Evolutionary conservation across 2,113 vertebrate genomes (phyloP).

Genomic region (Oophaga pumilio): DNA sequence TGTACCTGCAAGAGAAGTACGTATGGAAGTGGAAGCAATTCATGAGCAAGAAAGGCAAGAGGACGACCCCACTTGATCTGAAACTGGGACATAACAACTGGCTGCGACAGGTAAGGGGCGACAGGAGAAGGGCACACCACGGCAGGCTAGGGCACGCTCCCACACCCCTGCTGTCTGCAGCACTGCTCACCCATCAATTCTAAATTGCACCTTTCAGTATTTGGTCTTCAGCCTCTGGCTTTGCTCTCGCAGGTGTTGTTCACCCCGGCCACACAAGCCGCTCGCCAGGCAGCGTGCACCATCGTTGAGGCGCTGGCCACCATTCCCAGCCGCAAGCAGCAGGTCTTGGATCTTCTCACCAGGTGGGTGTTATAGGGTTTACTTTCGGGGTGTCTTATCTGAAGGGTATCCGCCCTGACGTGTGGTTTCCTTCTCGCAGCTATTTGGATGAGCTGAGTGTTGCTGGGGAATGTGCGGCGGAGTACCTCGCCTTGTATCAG

Average conservation of each 20-base stretch:
- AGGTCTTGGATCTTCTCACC: constrained; percentile 95
- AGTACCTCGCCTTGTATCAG: constrained; percentile 95
- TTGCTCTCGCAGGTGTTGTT: constrained; percentile 85
- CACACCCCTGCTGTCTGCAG: too few relatives aligned
- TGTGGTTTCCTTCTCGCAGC: constrained; percentile 65
- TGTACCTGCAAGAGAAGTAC: constrained; percentile 94
- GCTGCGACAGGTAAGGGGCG: constrained; percentile 84
- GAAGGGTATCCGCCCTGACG: neutral
- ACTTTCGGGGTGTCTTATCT: neutral
- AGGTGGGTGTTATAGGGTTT: constrained; percentile 72
- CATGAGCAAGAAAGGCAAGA: constrained; percentile 82
- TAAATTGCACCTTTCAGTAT: neutral
- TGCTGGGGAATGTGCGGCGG: constrained; percentile 93
- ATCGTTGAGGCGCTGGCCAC: constrained; percentile 95
- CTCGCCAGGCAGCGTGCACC: constrained; percentile 93
- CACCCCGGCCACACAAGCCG: constrained; percentile 95
- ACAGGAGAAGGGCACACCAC: too few relatives aligned
- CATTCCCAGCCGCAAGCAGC: constrained; percentile 94
- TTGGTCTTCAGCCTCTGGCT: rapidly evolving
- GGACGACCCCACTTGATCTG: constrained; percentile 83
- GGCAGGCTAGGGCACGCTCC: too few relatives aligned
- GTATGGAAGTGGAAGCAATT: constrained; percentile 98
- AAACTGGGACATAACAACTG: constrained; percentile 98
- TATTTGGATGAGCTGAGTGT: constrained; percentile 95
- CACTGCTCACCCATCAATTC: too few relatives aligned